phyloP scores from a whole-genome alignment of 2,113 vertebrate species.

The Ceyx margarethae region DNA sequence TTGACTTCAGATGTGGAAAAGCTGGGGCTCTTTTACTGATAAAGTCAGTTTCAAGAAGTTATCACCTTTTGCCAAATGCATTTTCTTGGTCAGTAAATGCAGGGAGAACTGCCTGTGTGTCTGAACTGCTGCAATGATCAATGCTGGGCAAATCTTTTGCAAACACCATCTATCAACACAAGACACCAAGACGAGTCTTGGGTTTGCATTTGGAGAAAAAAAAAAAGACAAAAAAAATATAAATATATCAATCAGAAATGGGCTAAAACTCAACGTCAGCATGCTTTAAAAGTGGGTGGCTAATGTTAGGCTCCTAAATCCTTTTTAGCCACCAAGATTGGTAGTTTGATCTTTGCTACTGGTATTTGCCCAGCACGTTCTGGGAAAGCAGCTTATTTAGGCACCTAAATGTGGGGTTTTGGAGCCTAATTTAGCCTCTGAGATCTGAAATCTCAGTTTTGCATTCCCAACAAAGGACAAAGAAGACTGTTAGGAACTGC shows the following conservation, averaged over 20 bases:
- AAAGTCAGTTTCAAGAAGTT: neutral
- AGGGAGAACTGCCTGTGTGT: neutral
- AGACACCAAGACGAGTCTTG: neutral
- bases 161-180: neutral
- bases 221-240: neutral
- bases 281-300: neutral
- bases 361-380: neutral
- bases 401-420: neutral
- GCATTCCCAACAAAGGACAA: neutral
- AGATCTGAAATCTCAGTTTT: neutral
- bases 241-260: neutral
- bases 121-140: neutral
- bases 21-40: neutral
- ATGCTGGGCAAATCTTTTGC: neutral
- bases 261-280: neutral
- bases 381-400: slow-evolving; percentile 19
- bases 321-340: slow-evolving; percentile 24
- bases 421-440: neutral
- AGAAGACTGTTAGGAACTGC: neutral
- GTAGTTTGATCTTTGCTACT: slow-evolving; percentile 30
- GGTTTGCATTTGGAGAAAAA: neutral
- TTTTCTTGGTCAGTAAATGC: neutral
- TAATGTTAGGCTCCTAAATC: slow-evolving; percentile 32
- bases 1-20: neutral
- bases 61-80: neutral